A percentile compares a stretch with the other conserved stretches of the same genome.
Conservation (phyloP, 2,113 vertebrate species). For the Alethe diademata region DNA sequence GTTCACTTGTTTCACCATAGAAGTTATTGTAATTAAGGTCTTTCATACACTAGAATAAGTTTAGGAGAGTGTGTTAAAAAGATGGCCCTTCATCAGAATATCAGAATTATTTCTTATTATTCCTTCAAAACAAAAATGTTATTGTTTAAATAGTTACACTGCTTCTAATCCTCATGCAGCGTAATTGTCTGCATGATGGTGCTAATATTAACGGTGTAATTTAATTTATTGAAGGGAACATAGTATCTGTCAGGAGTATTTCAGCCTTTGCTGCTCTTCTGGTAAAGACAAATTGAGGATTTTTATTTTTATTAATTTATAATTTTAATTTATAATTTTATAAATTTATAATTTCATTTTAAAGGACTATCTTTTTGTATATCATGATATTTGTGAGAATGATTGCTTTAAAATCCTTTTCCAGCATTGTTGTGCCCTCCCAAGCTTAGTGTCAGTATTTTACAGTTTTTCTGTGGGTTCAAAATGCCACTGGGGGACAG, state of each 20-base stretch:
- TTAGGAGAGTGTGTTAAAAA: neutral
- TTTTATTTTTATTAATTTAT: neutral
- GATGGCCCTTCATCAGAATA: neutral
- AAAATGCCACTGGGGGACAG: conserved; percentile 53
- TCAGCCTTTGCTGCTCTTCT: neutral
- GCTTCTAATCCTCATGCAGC: neutral
- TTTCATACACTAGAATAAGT: neutral
- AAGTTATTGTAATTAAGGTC: neutral
- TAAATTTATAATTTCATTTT: neutral
- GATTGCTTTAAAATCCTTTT: neutral
- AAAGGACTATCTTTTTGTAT: neutral
- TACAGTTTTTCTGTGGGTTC: conserved; percentile 41
- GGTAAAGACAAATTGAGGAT: neutral
- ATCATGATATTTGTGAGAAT: neutral
- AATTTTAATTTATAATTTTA: too few species aligned
- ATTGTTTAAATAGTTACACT: neutral
- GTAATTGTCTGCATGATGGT: neutral
- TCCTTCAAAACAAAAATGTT: neutral
- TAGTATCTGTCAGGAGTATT: neutral
- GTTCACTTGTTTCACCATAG: neutral
- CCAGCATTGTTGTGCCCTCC: neutral
- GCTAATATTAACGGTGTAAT: neutral
- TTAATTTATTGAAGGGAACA: neutral
- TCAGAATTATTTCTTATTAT: neutral
- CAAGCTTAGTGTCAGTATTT: conserved; percentile 41